phyloP scores from a whole-genome alignment of 2,113 vertebrate species.

The Cervus canadensis region DNA sequence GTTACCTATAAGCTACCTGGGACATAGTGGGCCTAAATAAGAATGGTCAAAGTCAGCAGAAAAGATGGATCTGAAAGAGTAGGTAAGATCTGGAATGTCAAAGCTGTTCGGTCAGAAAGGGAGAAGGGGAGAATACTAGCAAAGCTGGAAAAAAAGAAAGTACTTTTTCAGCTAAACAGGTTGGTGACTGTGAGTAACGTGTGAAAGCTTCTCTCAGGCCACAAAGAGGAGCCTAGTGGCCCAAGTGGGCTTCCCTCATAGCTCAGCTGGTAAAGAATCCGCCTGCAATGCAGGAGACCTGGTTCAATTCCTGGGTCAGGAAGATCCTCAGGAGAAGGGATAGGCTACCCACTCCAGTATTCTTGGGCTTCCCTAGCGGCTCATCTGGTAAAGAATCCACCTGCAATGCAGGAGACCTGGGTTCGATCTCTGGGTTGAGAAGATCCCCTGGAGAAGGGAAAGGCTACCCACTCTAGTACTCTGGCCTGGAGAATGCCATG shows the following conservation, averaged over 20 bases:
- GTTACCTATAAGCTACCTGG: background rate
- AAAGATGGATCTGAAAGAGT: background rate
- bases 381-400: background rate
- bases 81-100: background rate
- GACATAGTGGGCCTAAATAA: too few species aligned
- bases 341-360: background rate
- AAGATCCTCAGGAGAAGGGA: background rate
- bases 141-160: background rate
- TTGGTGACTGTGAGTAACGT: background rate
- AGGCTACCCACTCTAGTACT: background rate
- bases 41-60: background rate
- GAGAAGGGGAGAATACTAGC: background rate
- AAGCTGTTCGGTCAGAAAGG: background rate
- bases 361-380: background rate
- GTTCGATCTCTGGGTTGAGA: background rate
- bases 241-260: background rate
- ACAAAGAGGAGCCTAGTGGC: background rate
- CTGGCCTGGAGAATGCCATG: background rate
- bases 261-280: background rate
- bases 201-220: background rate
- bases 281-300: background rate
- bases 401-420: background rate
- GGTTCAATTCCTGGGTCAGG: fast-evolving
- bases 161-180: background rate
- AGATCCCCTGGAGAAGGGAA: background rate